Conservation (phyloP, 2,113 vertebrate species). For the Regulus satrapa region DNA sequence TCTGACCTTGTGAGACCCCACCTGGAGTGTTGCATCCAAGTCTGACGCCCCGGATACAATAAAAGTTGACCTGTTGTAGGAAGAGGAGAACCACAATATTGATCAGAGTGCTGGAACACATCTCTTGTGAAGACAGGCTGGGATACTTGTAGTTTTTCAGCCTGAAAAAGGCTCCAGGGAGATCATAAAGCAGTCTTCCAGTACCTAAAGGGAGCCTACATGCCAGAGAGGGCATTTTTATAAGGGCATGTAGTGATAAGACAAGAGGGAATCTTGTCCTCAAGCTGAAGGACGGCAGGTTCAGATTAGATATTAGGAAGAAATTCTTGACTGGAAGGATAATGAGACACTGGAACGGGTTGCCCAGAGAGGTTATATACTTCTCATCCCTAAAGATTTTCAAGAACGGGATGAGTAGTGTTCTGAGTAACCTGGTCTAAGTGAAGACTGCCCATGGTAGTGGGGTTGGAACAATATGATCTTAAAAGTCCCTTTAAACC, state of each 20-base stretch:
- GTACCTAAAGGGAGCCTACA: neutral
- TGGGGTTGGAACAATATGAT: fast-evolving
- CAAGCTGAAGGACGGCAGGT: neutral
- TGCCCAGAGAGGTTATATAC: neutral
- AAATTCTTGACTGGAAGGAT: neutral
- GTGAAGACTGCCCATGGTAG: neutral
- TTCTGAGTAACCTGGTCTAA: neutral
- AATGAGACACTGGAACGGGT: neutral
- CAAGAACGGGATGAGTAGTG: neutral
- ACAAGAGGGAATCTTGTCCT: neutral
- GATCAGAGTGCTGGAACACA: neutral
- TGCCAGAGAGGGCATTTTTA: neutral
- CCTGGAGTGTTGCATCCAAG: neutral
- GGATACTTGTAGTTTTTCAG: neutral
- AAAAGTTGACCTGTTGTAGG: neutral
- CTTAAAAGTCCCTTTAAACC: neutral
- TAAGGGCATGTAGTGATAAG: neutral
- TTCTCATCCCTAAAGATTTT: neutral
- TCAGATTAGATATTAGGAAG: neutral
- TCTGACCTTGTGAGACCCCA: neutral
- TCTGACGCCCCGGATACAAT: neutral
- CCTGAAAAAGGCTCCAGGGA: neutral
- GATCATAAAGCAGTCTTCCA: neutral
- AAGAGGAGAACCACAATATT: neutral
- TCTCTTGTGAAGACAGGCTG: neutral